phyloP scores from a whole-genome alignment of 2,113 vertebrate species.

The Hoplias malabaricus region DNA sequence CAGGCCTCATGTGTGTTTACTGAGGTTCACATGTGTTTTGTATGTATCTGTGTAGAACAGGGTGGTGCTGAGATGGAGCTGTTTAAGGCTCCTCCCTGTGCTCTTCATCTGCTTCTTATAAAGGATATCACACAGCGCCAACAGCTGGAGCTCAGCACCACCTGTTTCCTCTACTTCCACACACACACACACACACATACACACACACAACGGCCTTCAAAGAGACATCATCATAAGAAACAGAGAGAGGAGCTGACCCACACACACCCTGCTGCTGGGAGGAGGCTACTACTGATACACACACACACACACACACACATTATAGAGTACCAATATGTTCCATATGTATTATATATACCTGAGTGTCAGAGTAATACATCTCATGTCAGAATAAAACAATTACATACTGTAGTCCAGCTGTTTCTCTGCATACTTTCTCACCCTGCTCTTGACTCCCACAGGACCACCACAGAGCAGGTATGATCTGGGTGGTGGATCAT shows the following conservation, averaged over 20 bases:
- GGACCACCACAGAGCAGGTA: too few species aligned
- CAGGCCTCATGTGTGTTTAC: neutral
- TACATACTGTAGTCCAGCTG: too few species aligned
- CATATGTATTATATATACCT: too few species aligned
- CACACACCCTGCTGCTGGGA: slow-evolving; percentile 33
- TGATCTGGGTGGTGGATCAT: too few species aligned
- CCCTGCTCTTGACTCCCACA: too few species aligned
- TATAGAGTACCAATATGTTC: too few species aligned
- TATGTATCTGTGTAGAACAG: neutral
- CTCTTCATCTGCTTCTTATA: slow-evolving; percentile 76
- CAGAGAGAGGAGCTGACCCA: slow-evolving; percentile 49
- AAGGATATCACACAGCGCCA: slow-evolving; percentile 72
- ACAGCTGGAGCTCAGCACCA: slow-evolving; percentile 68
- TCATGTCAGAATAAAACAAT: too few species aligned
- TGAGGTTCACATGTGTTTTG: neutral
- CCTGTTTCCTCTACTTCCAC: slow-evolving; percentile 79
- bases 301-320: neutral
- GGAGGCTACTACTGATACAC: slow-evolving; percentile 1
- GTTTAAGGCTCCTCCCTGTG: slow-evolving; percentile 65
- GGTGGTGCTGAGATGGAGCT: slow-evolving; percentile 44
- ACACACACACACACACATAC: slow-evolving; percentile 46
- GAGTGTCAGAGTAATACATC: too few species aligned
- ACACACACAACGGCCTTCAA: slow-evolving; percentile 65
- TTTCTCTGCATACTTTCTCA: too few species aligned
- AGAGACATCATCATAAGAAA: slow-evolving; percentile 57